Percentiles rank a stretch among this genome's conserved stretches.
Evolutionary conservation across 1,140 invertebrate genomes (phyloP).

Genomic region (Cydia pomonella): DNA sequence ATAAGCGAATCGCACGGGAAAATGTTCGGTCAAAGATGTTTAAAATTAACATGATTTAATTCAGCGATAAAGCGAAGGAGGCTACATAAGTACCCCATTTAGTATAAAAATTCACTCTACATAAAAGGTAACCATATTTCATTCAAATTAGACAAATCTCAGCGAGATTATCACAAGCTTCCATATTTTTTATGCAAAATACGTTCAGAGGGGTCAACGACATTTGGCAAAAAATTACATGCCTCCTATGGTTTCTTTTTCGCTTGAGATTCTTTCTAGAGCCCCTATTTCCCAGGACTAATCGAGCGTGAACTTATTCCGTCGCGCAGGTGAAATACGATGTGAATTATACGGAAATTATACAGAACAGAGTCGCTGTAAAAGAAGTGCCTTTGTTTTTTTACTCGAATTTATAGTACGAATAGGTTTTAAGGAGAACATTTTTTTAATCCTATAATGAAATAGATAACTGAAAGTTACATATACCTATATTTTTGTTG

Average conservation of each 20-base stretch:
- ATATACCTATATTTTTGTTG: too few species aligned
- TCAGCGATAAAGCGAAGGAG: neutral
- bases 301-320: constrained; percentile 20
- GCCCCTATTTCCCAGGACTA: neutral
- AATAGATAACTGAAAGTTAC: too few species aligned
- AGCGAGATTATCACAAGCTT: constrained; percentile 2
- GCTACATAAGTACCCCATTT: neutral
- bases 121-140: constrained; percentile 5
- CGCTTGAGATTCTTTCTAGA: constrained; percentile 5
- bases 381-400: neutral
- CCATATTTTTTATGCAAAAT: constrained; percentile 28
- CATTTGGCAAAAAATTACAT: constrained; percentile 3
- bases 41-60: neutral
- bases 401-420: neutral
- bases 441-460: too few species aligned
- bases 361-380: neutral
- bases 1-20: too few species aligned
- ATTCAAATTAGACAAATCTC: constrained; percentile 9
- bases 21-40: neutral
- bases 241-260: constrained; percentile 8
- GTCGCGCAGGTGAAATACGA: constrained; percentile 24
- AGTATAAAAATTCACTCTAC: neutral
- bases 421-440: neutral
- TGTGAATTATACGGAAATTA: constrained; percentile 29
- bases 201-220: neutral